Conservation (phyloP, 1,140 invertebrate genomes). For the Phthorimaea operculella region DNA sequence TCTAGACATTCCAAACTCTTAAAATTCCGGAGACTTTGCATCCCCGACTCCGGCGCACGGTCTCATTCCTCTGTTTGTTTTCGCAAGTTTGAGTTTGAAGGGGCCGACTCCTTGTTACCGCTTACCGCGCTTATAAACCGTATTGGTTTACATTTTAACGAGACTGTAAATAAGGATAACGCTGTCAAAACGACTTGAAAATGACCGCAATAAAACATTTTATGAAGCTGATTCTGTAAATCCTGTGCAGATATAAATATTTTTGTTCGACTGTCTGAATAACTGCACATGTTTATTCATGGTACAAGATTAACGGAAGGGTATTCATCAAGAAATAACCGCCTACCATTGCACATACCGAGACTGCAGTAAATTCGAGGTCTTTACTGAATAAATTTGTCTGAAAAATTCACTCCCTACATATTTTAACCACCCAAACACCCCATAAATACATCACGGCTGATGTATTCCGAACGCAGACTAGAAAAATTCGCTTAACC, state of each 20-base stretch:
- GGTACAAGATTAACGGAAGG: too few species aligned
- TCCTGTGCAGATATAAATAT: background rate
- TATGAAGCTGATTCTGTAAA: background rate
- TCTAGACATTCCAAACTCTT: too few species aligned
- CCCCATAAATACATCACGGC: background rate
- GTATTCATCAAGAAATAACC: too few species aligned
- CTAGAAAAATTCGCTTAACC: background rate
- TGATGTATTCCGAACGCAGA: background rate
- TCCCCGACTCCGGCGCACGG: constrained; percentile 24
- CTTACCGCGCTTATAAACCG: constrained; percentile 9
- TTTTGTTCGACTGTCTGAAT: background rate
- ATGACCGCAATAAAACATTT: background rate
- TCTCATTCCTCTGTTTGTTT: constrained; percentile 50
- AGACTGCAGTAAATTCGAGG: too few species aligned
- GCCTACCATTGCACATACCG: too few species aligned
- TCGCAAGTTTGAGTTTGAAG: constrained; percentile 48
- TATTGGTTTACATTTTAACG: constrained; percentile 14
- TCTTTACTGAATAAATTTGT: too few species aligned
- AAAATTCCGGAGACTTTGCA: too few species aligned
- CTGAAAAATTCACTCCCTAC: too few species aligned
- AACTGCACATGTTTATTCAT: too few species aligned
- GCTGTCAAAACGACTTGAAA: background rate
- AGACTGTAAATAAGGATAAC: constrained; percentile 3
- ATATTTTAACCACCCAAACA: background rate
- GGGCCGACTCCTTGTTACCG: constrained; percentile 34